These are phyloP conservation scores for Phrynocephalus forsythii DNA, from an alignment of 2,797 vertebrate species.

Conservation along the genomic window DNA sequence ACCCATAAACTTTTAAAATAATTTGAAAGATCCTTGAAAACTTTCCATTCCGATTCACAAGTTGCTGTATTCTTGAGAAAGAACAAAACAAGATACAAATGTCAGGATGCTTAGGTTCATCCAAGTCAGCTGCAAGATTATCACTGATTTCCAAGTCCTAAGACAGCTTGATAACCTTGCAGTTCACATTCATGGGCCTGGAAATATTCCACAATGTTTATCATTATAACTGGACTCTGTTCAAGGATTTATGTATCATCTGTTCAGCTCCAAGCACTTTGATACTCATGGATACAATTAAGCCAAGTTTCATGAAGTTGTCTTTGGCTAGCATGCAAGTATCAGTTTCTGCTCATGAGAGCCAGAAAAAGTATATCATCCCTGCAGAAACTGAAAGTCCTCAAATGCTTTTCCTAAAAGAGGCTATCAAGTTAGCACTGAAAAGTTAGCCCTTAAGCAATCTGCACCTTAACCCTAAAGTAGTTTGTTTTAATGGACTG, in stretches of 20 bases:
- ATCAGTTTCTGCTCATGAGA: not conserved
- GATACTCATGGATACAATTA: not conserved
- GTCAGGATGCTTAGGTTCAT: not conserved
- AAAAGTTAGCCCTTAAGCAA: not conserved
- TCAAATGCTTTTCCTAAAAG: not conserved
- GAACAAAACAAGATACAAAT: not conserved
- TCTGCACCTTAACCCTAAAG: not conserved
- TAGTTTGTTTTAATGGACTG: conserved; percentile 10
- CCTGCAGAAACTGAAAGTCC: not conserved
- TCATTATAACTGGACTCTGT: no score
- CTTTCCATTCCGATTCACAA: not conserved
- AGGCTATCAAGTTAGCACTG: not conserved
- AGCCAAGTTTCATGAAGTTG: not conserved
- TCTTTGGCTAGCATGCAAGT: not conserved
- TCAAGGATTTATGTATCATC: not conserved
- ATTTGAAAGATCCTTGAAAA: not conserved
- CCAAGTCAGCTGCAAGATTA: not conserved
- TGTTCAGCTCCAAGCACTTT: not conserved
- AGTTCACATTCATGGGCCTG: not conserved
- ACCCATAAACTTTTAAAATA: not conserved
- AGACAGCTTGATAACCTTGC: not conserved
- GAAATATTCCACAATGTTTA: not conserved
- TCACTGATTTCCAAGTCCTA: not conserved
- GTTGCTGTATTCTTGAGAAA: not conserved
- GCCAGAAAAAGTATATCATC: not conserved